These are phyloP conservation scores for Cepaea hortensis DNA, from an alignment of 2,888 invertebrate species.

Conservation along the genomic window DNA sequence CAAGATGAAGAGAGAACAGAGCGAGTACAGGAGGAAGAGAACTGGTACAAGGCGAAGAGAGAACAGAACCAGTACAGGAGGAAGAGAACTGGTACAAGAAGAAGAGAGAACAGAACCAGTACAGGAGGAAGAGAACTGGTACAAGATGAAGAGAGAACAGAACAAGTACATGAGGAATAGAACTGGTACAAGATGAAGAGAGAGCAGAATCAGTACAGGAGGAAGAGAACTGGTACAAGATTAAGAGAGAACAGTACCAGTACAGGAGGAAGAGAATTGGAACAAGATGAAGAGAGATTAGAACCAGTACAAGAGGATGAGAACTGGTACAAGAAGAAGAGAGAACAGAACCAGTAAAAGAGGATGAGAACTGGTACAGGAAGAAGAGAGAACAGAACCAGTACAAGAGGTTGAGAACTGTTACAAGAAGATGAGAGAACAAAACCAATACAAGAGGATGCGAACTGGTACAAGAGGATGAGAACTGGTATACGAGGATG, in stretches of 20 bases:
- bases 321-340: neutral
- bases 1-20: neutral
- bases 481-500: neutral
- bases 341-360: neutral
- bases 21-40: neutral
- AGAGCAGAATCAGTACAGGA: too few relatives aligned
- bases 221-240: neutral
- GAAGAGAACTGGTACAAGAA: neutral
- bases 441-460: neutral
- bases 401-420: neutral
- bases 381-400: neutral
- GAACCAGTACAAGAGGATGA: neutral
- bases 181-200: neutral
- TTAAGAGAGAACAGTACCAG: neutral
- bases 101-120: neutral
- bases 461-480: neutral
- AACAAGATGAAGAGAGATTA: neutral
- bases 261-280: slow-evolving; percentile 9
- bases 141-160: too few relatives aligned
- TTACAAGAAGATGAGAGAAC: neutral
- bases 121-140: neutral
- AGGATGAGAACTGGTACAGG: neutral
- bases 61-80: neutral
- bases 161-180: neutral
- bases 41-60: neutral